Conservation (phyloP, 2,888 invertebrate species). For the Synanthedon andrenaeformis region DNA sequence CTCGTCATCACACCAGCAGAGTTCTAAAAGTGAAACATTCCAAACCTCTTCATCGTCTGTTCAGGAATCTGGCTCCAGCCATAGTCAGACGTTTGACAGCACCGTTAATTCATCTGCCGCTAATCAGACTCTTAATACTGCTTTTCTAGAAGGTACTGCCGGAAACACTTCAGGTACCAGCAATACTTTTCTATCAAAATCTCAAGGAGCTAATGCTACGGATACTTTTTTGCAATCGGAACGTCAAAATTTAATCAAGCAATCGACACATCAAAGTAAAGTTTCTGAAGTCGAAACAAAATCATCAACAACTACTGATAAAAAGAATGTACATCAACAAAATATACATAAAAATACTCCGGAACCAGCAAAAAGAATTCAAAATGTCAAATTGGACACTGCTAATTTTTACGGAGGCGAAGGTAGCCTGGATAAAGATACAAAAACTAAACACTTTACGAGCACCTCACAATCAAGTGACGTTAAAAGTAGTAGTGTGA, state of each 20-base stretch:
- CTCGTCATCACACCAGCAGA: conserved; percentile 50
- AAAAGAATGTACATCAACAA: conserved; percentile 33
- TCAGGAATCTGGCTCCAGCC: conserved; percentile 48
- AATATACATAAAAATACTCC: conserved; percentile 34
- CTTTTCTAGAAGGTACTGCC: conserved; percentile 44
- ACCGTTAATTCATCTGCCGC: conserved; percentile 42
- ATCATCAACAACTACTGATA: conserved; percentile 19
- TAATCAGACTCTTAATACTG: conserved; percentile 56
- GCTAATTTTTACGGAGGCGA: conserved; percentile 54
- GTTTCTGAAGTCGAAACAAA: conserved; percentile 16
- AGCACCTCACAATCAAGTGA: conserved; percentile 60
- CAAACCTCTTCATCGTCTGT: conserved; percentile 54
- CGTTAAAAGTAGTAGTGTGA: conserved; percentile 64
- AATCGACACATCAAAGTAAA: conserved; percentile 26
- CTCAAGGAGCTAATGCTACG: conserved; percentile 47
- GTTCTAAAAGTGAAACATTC: conserved; percentile 51
- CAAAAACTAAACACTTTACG: conserved; percentile 40
- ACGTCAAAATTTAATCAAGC: conserved; percentile 40
- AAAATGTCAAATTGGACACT: conserved; percentile 38
- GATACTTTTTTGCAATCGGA: conserved; percentile 57
- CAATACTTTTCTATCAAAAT: conserved; percentile 31
- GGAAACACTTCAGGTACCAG: conserved; percentile 26
- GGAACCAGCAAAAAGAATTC: conserved; percentile 32
- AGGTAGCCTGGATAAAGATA: conserved; percentile 40
- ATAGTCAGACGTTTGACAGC: conserved; percentile 49